These are phyloP conservation scores for Polydrusus cervinus DNA, from an alignment of 2,888 invertebrate species.

Conservation along the genomic window DNA sequence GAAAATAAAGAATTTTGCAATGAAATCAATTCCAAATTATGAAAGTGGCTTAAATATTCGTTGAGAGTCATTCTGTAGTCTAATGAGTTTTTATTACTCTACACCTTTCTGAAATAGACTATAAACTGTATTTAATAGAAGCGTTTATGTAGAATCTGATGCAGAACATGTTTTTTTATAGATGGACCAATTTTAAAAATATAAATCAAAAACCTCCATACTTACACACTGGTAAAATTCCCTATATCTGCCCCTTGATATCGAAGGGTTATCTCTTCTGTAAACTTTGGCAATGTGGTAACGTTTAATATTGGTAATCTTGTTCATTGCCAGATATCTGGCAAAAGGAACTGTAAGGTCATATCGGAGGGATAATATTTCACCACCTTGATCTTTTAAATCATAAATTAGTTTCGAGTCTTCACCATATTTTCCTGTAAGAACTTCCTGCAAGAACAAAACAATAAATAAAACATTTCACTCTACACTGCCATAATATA, in stretches of 20 bases:
- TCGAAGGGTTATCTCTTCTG: conserved; percentile 96
- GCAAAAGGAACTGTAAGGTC: conserved; percentile 99
- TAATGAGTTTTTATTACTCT: too few relatives aligned
- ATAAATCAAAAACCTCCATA: conserved; percentile 61
- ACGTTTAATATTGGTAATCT: conserved; percentile 93
- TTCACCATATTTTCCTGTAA: conserved; percentile 99
- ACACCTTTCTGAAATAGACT: too few relatives aligned
- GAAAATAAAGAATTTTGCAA: too few relatives aligned
- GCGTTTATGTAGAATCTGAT: too few relatives aligned
- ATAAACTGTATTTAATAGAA: too few relatives aligned
- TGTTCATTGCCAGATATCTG: conserved; percentile 97
- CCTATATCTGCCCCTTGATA: conserved; percentile 95
- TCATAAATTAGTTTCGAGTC: conserved; percentile 99
- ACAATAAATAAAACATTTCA: too few relatives aligned
- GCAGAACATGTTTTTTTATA: too few relatives aligned
- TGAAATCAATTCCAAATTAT: too few relatives aligned
- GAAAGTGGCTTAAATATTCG: too few relatives aligned
- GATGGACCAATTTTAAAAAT: too few relatives aligned
- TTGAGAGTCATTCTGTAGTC: too few relatives aligned
- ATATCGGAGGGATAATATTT: conserved; percentile 95
- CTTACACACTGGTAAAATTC: conserved; percentile 99
- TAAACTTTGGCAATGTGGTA: conserved; percentile 99
- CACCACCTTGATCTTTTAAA: conserved; percentile 98
- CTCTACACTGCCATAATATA: too few relatives aligned
- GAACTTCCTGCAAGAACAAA: conserved; percentile 86